Base-by-base conservation (phyloP, 1,140 invertebrate genomes). In the Drusus annulatus region DNA sequence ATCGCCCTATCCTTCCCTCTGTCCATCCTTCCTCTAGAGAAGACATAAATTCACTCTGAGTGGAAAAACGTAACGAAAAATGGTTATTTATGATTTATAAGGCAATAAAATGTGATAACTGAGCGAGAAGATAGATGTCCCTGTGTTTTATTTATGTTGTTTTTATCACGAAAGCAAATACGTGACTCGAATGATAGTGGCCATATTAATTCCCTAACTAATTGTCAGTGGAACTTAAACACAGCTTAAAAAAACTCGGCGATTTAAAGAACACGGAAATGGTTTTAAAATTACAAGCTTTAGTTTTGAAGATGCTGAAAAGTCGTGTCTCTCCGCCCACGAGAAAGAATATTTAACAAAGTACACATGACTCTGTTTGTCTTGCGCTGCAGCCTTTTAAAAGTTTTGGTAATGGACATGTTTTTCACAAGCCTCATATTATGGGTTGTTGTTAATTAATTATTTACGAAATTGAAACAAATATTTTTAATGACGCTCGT, bases 61-160 rank as follows among this genome's bases (percentile, higher is more conserved):
- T 52, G 68, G 56, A 45, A 63, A 62, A 79, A 63, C 25, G 45
- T 51, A 28, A 79, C 78, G 60, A 68, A 79, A 79, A 79, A 79
- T 79, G 71, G 68, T 79, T 73, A 79, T 79, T 79, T 79, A 79
- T 79, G 78, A 79, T 73, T 73, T 73, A 79, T 79, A 65, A 45
- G 78, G 68, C 78, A 79, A 79, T 79, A 79, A 79, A 79, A 79
- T 79, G 68, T 79, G 78, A 79, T 79, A 79, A 60, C 68, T 74
- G 68, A 79, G 68, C 17, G 19, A 23, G 1, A 62, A 25, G 78
- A 79, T 79, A 69, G 51, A 79, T 79, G 51, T 74, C 69, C 4
- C 52, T 52, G 25, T 74, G 56, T 56, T 76, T 76, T 62, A 60
- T 60, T 60, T 62, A 76, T 76, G 69, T 28, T 45, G 36, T 74